Base-by-base conservation (phyloP, 2,888 invertebrate species). In the Spilosoma lubricipeda region DNA sequence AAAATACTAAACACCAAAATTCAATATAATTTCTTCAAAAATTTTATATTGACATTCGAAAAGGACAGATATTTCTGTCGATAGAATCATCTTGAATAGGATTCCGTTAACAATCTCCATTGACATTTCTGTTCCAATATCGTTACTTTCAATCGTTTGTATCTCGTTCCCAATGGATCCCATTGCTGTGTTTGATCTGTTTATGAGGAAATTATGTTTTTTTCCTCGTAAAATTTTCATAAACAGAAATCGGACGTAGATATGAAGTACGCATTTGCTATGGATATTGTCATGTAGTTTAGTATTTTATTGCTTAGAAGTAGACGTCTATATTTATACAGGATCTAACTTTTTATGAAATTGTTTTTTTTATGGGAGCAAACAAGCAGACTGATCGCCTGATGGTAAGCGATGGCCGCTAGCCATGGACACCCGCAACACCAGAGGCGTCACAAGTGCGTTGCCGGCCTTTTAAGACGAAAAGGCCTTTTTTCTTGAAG, bases 101-200 rank as follows among this genome's bases (percentile, higher is more conserved):
- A 84, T 84, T 76, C 67, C 73, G 64, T 75, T 75, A 65, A 82
- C 79, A 74, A 80, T 80, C 77, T 76, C 77, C 48, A 80, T 84
- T 79, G 77, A 76, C 80, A 77, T 77, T 75, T 82, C 78, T 78
- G 71, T 78, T 72, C 77, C 85, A 82, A 82, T 82, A 82, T 80
- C 81, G 79, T 82, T 85, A 59, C 75, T 74, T 82, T 82, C 83
- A 81, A 83, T 76, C 68, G 77, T 67, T 71, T 77, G 73, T 80
- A 82, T 80, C 74, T 78, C 71, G 64, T 73, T 73, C 67, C 27
- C 72, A 64, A 75, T 71, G 48, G 59, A 64, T 71, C 48, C 72
- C 68, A 73, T 77, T 71, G 59, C 72, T 75, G 71, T 71, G 70
- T 82, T 80, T 75, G 72, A 82, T 78, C 73, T 73, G 71, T 77